These are phyloP conservation scores for Caenorhabditis sinica DNA, from an alignment of 2,888 invertebrate species.

Conservation along the genomic window DNA sequence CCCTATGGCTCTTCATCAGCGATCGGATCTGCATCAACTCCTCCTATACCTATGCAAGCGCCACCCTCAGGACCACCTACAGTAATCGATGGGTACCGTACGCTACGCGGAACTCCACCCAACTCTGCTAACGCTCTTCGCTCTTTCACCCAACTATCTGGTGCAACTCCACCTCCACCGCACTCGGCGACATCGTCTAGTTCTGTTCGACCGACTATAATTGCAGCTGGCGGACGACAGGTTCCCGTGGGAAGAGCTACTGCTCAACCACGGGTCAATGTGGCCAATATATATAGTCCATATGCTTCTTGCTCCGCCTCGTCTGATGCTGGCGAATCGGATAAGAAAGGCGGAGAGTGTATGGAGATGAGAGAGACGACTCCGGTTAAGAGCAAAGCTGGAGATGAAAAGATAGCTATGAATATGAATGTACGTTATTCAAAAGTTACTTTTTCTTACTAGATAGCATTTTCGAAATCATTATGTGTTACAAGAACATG, in stretches of 20 bases:
- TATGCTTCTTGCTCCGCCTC: conserved; percentile 69
- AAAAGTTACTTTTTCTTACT: background rate
- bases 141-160: conserved; percentile 76
- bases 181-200: conserved; percentile 30
- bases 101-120: conserved; percentile 71
- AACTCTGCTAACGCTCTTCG: conserved; percentile 70
- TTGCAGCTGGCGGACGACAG: conserved; percentile 73
- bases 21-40: conserved; percentile 73
- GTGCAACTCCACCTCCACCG: conserved; percentile 69
- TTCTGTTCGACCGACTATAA: conserved; percentile 75
- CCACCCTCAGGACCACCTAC: conserved; percentile 73
- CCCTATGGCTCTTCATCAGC: conserved; percentile 79
- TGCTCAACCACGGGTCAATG: conserved; percentile 82
- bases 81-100: conserved; percentile 76
- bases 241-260: conserved; percentile 81
- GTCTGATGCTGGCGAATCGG: conserved; percentile 67
- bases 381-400: conserved; percentile 34
- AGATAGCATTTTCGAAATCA: background rate
- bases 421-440: conserved; percentile 51
- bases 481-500: too few relatives aligned
- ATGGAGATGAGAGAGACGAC: conserved; percentile 66
- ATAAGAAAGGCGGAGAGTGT: conserved; percentile 64
- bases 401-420: background rate
- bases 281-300: conserved; percentile 78
- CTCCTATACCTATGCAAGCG: conserved; percentile 72